Percentiles rank a stretch among this genome's conserved stretches.
Conservation (phyloP, 2,113 vertebrate species). For the Grammomys dolichurus region DNA sequence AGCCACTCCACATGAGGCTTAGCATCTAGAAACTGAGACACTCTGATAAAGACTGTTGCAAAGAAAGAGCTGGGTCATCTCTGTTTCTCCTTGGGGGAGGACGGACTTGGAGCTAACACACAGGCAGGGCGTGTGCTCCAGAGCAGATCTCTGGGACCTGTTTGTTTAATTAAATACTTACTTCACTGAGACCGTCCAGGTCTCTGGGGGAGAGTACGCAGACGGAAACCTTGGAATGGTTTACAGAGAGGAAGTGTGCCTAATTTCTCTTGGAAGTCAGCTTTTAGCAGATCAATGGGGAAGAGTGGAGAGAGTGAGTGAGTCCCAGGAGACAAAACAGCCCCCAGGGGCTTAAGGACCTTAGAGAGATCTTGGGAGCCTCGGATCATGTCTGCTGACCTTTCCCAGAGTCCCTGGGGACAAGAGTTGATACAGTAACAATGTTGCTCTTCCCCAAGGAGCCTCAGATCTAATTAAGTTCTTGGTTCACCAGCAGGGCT, state of each 20-base stretch:
- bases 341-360: background rate
- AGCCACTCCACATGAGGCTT: background rate
- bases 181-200: background rate
- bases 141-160: background rate
- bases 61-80: background rate
- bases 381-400: background rate
- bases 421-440: conserved; percentile 31
- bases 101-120: background rate
- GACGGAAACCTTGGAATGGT: background rate
- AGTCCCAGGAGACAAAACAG: background rate
- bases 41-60: background rate
- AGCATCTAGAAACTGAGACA: background rate
- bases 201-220: background rate
- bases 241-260: background rate
- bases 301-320: background rate
- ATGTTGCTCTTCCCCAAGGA: conserved; percentile 10
- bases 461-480: background rate
- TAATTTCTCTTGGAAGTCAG: background rate
- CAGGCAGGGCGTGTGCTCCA: background rate
- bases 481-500: background rate
- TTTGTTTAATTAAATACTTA: conserved; percentile 44
- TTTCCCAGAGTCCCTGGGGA: conserved; percentile 43
- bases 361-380: background rate
- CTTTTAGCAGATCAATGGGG: accelerated
- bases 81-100: background rate